These are phyloP conservation scores for Aptenodytes patagonicus DNA, from an alignment of 2,113 vertebrate genomes.

Conservation along the genomic window DNA sequence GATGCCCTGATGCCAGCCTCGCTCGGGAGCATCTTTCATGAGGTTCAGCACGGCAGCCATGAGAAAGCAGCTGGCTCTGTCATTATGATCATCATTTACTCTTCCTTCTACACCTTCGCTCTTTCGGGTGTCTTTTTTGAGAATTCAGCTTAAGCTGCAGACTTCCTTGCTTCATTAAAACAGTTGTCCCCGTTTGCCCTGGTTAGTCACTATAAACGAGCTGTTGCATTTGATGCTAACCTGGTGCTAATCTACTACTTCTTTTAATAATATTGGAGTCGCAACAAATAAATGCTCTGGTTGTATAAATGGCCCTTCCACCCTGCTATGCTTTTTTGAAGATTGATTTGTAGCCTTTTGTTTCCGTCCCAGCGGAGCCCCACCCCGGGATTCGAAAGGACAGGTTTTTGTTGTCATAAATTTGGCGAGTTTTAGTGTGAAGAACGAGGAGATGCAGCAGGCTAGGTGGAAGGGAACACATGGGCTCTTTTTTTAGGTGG, in stretches of 20 bases:
- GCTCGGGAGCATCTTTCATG: background rate
- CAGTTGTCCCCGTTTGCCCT: background rate
- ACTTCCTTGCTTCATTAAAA: background rate
- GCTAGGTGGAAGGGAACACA: background rate
- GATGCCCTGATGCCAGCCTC: background rate
- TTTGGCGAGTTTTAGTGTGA: background rate
- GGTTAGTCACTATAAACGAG: background rate
- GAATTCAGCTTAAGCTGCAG: background rate
- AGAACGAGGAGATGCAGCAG: background rate
- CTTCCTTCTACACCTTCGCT: background rate
- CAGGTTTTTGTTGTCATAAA: background rate
- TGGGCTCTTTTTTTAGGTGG: background rate
- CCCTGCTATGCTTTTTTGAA: background rate
- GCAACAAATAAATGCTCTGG: background rate
- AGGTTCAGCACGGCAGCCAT: background rate
- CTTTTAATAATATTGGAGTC: background rate
- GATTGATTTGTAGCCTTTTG: background rate
- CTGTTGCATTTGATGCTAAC: background rate
- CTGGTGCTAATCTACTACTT: background rate
- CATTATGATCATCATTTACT: background rate
- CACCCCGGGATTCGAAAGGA: background rate
- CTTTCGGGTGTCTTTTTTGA: background rate
- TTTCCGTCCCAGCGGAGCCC: fast-evolving
- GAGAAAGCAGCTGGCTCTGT: background rate
- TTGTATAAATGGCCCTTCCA: background rate